Evolutionary conservation across 2,797 vertebrate genomes (phyloP), one percentile per base, ranked within the genome.

Genomic region (Falco columbarius): DNA sequence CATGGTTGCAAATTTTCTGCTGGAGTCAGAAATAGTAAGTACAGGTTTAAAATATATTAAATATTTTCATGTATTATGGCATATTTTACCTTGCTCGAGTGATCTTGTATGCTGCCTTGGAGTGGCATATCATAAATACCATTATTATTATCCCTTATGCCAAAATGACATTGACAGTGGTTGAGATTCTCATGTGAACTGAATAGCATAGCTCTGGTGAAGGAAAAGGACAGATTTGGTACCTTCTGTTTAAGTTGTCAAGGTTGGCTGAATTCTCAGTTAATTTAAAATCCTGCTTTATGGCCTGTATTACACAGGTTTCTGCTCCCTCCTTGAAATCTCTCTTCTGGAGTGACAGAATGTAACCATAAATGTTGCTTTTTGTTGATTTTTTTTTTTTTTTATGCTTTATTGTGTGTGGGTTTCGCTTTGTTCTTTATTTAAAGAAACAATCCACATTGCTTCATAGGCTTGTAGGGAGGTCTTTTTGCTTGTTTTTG

Each of bases 221-320:
- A 80, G 71, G 63, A 84, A 89, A 80, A 89, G 87, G 83, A 81
- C 83, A 89, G 92, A 93, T 83, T 30, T 95, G 49, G 46, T 89
- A 67, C 83, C 74, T 94, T 97, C 92, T 95, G 90, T 93, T 92
- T 94, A 89, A 92, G 63, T 89, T 95, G 86, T 94, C 89, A 96
- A 82, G 97, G 93, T 93, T 97, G 95, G 16, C 71, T 97, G 97
- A 89, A 59, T 92, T 92, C 90, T 95, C 77, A 82, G 84, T 94
- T 97, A 95, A 97, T 95, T 95, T 96, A 85, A 96, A 93, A 80
- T 83, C 86, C 30, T 94, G 44, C 30, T 95, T 97, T 97, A 96
- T 96, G 84, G 90, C 94, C 86, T 93, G 90, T 77, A 93, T 96
- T 95, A 94, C 90, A 90, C 76, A 95, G 94, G 56, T 89, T 96